Evolutionary conservation across 2,113 vertebrate genomes (phyloP), one percentile per base, ranked within the genome.

Genomic region (Lepus americanus): DNA sequence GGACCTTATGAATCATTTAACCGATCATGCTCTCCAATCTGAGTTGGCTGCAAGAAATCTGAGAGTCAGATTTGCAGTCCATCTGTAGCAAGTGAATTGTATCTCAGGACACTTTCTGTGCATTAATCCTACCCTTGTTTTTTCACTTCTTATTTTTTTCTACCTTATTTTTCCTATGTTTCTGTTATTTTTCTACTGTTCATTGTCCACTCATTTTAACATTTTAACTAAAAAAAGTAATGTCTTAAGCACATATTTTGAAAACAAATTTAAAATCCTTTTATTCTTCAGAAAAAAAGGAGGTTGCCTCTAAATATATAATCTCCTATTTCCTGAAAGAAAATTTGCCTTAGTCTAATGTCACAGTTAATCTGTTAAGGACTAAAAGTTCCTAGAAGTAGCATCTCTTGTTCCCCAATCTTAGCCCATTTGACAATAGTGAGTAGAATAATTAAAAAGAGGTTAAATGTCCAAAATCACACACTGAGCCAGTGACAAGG

Each of bases 41-140:
- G 87, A 97, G 72, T 11, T 94, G 94, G 90, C 78, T 96, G 89
- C 70, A 88, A 63, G 73, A 93, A 76, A 91, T 76, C 92, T 53
- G 69, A 80, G 39, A 82, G 51, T 96, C 93, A 97, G 89, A 95
- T 85, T 83, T 87, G 64, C 49, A 12, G 67, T 33, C 95, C 77
- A 85, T 96, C 95, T 94, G 94, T 74, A 92, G 77, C 67, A 84
- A 72, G n/a, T 33, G 12, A 27, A 87, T 89, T 77, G 12, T 12
- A 53, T 93, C 76, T 87, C 55, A 66, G 79, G 63, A 86, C 33
- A 9, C 39, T 79, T 87, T 90, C 84, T 92, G 6, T 61, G 6
- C 51, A 61, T 66, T 59, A 59, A 88, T 92, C 19, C 9, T 51
- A 92, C 61, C 72, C 70, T 73, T 88, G 44, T 59, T 44, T 91